Base-by-base conservation (phyloP, 2,113 vertebrate genomes). In the Carassius auratus region DNA sequence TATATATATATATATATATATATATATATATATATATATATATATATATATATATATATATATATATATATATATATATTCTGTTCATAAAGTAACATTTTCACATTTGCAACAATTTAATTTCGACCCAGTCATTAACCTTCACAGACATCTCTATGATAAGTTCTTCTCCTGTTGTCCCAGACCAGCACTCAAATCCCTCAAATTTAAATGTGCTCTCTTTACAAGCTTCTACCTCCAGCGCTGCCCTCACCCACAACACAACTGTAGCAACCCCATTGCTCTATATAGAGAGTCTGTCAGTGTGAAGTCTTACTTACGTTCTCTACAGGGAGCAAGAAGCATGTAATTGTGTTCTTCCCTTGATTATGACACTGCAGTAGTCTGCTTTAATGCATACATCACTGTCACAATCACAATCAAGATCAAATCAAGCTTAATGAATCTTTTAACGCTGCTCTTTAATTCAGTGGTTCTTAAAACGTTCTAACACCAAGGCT, bases 271-370 rank as follows among this genome's bases (percentile, higher is more conserved):
- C 19, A 79, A 57, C 50, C 8, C 10, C 17, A 38, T 74, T 80
- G 48, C 68, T 81, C 42, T 81, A 62, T 81, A 86, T 48, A 71
- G 19, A 33, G 74, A 74, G 78, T 83, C 69, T 85, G 68, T 78
- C 84, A 79, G 45, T 19, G 81, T 80, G 84, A 64, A 23, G 77
- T 62, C 83, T 86, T 86, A 86, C 83, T 88, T 79, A 57, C 30
- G 10, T 66, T 45, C 68, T n/a, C 84, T 86, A 80, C 10, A 5
- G 76, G 81, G 76, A 86, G 50, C 68, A 30, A 76, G 81, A 21
- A 10, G 13, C 42, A 68, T 64, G 19, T 84, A 69, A 86, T 84
- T 81, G 59, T 81, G 76, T 79, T 85, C 78, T 19, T 75, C 14
- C 21, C 15, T 73, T 86, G 85, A 86, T 86, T 84, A 88, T 76